These are phyloP conservation scores for Ophiothrix spiculata DNA, from an alignment of 35 echinoderm and acorn worm genomes.

Conservation along the genomic window DNA sequence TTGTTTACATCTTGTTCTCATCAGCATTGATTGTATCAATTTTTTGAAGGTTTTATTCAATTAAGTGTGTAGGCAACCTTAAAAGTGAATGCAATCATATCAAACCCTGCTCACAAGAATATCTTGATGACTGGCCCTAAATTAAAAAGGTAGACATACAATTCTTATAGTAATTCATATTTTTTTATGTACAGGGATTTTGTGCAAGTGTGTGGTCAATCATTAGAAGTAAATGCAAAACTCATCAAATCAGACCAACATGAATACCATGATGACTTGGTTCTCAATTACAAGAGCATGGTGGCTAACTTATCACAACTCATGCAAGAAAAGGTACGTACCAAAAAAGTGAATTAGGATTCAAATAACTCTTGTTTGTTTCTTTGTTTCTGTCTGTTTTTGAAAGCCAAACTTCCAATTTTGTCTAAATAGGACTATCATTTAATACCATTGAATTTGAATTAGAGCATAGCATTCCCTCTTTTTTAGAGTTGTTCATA, in stretches of 20 bases:
- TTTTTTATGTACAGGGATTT: neutral
- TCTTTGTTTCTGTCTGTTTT: neutral
- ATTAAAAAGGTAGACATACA: neutral
- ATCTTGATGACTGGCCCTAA: neutral
- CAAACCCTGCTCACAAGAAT: neutral
- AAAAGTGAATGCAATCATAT: neutral
- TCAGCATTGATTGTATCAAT: too few relatives aligned
- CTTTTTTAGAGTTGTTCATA: too few relatives aligned
- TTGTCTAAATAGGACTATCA: too few relatives aligned
- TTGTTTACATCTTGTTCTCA: too few relatives aligned
- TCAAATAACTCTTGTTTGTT: too few relatives aligned
- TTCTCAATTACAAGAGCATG: neutral
- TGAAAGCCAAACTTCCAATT: constrained; percentile 76
- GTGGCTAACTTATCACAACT: neutral
- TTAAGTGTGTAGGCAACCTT: neutral
- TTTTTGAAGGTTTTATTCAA: neutral
- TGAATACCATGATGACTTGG: neutral
- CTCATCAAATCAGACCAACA: neutral
- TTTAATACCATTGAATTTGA: too few relatives aligned
- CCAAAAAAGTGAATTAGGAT: too few relatives aligned
- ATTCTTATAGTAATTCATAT: neutral
- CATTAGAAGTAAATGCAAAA: neutral
- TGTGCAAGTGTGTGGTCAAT: neutral
- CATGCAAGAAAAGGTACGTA: neutral
- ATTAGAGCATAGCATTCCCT: too few relatives aligned